Conservation (phyloP, 2,113 vertebrate species). For the Phalacrocorax brasilianus region DNA sequence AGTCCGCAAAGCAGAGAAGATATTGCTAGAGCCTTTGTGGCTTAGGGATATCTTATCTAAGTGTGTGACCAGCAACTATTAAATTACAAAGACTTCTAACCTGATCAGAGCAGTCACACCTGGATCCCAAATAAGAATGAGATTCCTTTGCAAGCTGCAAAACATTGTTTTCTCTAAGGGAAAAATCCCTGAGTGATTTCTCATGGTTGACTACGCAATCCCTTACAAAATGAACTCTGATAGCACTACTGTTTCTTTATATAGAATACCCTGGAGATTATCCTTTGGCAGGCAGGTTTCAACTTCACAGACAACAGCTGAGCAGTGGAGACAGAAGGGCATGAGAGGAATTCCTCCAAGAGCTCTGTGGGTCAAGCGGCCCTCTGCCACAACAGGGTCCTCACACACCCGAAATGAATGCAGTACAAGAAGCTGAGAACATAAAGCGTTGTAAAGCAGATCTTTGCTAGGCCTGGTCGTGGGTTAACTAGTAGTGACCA, state of each 20-base stretch:
- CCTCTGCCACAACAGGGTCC: fast-evolving
- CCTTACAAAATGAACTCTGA: background rate
- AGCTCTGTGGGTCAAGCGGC: background rate
- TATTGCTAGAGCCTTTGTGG: background rate
- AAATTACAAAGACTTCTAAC: background rate
- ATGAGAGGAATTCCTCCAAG: background rate
- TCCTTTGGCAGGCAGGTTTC: background rate
- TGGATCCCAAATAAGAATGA: background rate
- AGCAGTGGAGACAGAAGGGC: background rate
- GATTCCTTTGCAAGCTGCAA: background rate
- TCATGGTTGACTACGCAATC: background rate
- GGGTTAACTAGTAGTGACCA: fast-evolving
- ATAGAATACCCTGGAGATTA: conserved; percentile 49
- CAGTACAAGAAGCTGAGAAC: background rate
- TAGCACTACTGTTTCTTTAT: background rate
- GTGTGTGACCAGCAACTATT: background rate
- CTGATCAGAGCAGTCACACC: background rate
- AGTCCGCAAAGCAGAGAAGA: background rate
- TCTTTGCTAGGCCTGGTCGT: background rate
- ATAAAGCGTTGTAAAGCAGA: background rate
- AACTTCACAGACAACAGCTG: background rate
- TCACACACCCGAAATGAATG: fast-evolving
- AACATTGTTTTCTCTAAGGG: background rate
- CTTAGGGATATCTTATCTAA: background rate
- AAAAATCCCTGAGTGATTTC: background rate